Base-by-base conservation (phyloP, 2,888 invertebrate genomes). In the Toxonevra muliebris region DNA sequence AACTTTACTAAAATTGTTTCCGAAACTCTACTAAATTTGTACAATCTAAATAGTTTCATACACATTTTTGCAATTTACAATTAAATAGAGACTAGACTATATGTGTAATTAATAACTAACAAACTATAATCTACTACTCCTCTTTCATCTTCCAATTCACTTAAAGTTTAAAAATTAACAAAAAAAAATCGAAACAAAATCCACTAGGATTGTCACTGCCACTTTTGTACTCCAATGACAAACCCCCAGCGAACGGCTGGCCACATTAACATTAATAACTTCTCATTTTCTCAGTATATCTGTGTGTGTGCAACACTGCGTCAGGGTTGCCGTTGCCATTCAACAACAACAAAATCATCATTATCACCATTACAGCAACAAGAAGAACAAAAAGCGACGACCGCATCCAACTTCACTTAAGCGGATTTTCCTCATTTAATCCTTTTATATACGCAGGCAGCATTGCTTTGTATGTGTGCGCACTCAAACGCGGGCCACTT, bases 351-450 rank as follows among this genome's bases (percentile, higher is more conserved):
- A 19, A 55, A 55, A n/a, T 15, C 57, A 15, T 15, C 48, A 48
- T 48, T 15, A 48, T n/a, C 48, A 5, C 9, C 8, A 48, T 12
- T 15, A 15, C 48, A 48, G 11, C 48, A n/a, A 1, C 48, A 4
- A 4, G 48, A 48, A 11, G 5, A 48, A 48, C 13, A 48, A 10
- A 15, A n/a, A 8, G 48, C 48, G 48, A 48, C 8, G 5, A 48
- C 48, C 48, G 48, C 48, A 48, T 48, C 48, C 15, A 48, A 48
- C 48, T 48, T 48, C 48, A 48, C 48, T 48, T 48, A 48, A 48
- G 48, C 8, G 48, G 48, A 48, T 48, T 48, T 48, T n/a, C 48
- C 48, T 7, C 11, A 48, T 48, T 48, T 48, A 48, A 48, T 48
- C 48, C 48, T 48, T 48, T 48, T 48, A n/a, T 15, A 13, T 48